Percentiles rank a stretch among this genome's conserved stretches.
These are phyloP conservation scores for Acrobeloides nanus DNA, from an alignment of 2,888 invertebrate genomes.

Conservation along the genomic window DNA sequence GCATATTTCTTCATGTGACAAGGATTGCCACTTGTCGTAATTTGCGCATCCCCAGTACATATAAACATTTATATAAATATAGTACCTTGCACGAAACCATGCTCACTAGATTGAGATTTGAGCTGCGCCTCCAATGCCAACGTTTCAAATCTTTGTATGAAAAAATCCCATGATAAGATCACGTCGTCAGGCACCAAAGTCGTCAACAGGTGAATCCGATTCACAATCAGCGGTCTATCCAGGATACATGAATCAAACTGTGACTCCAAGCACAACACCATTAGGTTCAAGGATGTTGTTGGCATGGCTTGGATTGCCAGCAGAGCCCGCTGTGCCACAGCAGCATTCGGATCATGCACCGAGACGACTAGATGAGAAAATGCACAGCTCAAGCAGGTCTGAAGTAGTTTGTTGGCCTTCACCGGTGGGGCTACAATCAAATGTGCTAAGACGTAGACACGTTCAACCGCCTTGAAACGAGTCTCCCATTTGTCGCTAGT, in stretches of 20 bases:
- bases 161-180: slow-evolving; percentile 93
- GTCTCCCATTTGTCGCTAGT: slow-evolving; percentile 79
- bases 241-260: slow-evolving; percentile 95
- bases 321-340: slow-evolving; percentile 72
- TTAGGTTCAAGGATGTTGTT: slow-evolving; percentile 30
- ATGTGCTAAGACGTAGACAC: slow-evolving; percentile 81
- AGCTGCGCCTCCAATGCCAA: slow-evolving; percentile 92
- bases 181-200: slow-evolving; percentile 81
- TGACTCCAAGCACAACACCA: slow-evolving; percentile 75
- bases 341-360: slow-evolving; percentile 87
- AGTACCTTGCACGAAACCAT: slow-evolving; percentile 63
- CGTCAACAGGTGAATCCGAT: slow-evolving; percentile 85
- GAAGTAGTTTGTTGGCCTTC: slow-evolving; percentile 69
- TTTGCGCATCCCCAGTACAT: not conserved
- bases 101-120: slow-evolving; percentile 55
- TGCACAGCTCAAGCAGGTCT: slow-evolving; percentile 87
- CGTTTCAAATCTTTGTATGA: slow-evolving; percentile 87
- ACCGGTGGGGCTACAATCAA: slow-evolving; percentile 85
- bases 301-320: slow-evolving; percentile 46
- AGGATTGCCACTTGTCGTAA: not conserved
- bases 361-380: slow-evolving; percentile 92
- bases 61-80: no score
- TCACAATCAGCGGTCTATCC: slow-evolving; percentile 90
- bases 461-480: slow-evolving; percentile 87
- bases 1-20: not conserved